Conservation (phyloP, 2,113 vertebrate species). For the Aplodontia rufa region DNA sequence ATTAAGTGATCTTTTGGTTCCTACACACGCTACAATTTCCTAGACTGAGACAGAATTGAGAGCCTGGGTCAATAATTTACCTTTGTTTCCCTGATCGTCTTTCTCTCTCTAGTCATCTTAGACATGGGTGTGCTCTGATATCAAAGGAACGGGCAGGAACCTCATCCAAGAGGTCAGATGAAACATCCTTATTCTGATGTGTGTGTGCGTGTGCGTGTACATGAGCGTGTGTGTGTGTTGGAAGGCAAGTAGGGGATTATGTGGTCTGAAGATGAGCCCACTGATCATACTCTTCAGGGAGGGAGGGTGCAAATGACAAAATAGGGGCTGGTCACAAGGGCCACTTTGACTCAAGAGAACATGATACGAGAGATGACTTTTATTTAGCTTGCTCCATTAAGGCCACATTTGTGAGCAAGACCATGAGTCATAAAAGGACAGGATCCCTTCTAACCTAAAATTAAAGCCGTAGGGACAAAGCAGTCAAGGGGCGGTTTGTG, state of each 20-base stretch:
- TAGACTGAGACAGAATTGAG: neutral
- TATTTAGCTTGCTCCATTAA: neutral
- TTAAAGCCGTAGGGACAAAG: slow-evolving; percentile 66
- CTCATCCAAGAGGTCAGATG: neutral
- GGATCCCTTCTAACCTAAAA: slow-evolving; percentile 80
- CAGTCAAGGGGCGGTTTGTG: slow-evolving; percentile 31
- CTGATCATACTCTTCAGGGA: neutral
- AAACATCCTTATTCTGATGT: neutral
- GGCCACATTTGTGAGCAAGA: slow-evolving; percentile 16
- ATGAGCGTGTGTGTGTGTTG: accelerated
- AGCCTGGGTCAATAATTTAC: neutral
- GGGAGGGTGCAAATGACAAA: neutral
- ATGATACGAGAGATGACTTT: neutral
- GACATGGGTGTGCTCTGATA: accelerated
- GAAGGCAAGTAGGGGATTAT: neutral
- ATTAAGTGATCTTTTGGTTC: neutral
- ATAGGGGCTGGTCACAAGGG: slow-evolving; percentile 25
- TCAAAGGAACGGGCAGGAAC: neutral
- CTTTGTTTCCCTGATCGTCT: neutral
- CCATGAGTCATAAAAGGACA: slow-evolving; percentile 73
- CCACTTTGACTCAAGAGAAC: slow-evolving; percentile 62
- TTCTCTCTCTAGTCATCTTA: neutral
- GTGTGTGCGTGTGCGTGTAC: neutral
- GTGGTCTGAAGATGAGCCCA: neutral
- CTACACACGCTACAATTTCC: neutral